Evolutionary conservation across 1,140 invertebrate genomes (phyloP), one percentile per base, ranked within the genome.

Genomic region (Coenobita brevimanus): DNA sequence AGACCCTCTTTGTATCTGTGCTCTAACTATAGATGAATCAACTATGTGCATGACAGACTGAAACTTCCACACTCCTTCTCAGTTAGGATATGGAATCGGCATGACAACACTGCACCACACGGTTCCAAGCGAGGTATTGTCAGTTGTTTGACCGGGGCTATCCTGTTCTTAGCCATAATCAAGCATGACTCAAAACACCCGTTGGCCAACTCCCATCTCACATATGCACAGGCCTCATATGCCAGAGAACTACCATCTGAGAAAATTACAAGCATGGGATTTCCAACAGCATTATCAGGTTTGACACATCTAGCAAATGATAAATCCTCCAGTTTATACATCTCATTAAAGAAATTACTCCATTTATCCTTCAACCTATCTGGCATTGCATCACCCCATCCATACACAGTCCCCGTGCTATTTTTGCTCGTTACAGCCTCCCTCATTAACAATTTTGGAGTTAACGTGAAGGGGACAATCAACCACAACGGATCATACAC

Each of bases 161-260:
- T 64, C 13, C 57, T 81, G 43, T 81, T 81, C 24, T 81, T 81
- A 4, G 79, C 79, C 57, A 41, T 64, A 13, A 81, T 81, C 36
- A 81, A n/a, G 17, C 38, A 13, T 15, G 79, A 1, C n/a, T 81
- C 79, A 81, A 15, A 81, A 17, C 30, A 3, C 17, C 79, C 79
- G n/a, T 64, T n/a, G 4, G 27, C 30, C 10, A 81, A 64, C 33
- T 81, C 30, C 54, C 54, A 81, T 36, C 79, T 62, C 2, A 64
- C 79, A 64, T 81, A 81, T 62, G 79, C 79, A 64, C n/a, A 78
- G 10, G 75, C 43, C 6, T 24, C 46, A 50, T 78, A 78, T 78
- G 75, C 75, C 46, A 62, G 36, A 3, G 79, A 81, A 64, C 79
- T 62, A 81, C 57, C 43, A 27, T 57, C 75, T 0, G 79, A 81